phyloP scores from a whole-genome alignment of 1,140 invertebrate genomes.

The Philaenus spumarius region DNA sequence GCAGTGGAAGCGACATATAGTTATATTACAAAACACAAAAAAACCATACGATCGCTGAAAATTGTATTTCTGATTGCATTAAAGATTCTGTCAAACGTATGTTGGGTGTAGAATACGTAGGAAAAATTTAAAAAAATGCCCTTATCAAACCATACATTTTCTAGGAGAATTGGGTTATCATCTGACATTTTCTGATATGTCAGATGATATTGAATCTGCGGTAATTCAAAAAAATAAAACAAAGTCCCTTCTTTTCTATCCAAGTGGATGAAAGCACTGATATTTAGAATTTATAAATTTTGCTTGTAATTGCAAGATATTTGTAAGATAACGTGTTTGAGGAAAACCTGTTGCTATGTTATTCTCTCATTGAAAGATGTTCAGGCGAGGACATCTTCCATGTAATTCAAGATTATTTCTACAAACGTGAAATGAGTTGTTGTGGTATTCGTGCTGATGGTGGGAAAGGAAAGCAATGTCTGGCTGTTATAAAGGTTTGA shows the following conservation, averaged over 20 bases:
- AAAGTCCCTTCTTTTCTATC: too few relatives aligned
- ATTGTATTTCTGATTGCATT: neutral
- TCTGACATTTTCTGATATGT: slow-evolving; percentile 14
- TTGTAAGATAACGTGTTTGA: too few relatives aligned
- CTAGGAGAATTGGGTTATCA: neutral
- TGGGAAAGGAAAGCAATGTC: too few relatives aligned
- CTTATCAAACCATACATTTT: slow-evolving; percentile 1
- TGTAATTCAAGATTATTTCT: slow-evolving; percentile 5
- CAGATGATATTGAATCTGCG: too few relatives aligned
- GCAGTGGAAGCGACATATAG: neutral
- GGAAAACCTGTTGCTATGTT: too few relatives aligned
- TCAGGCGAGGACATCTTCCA: too few relatives aligned
- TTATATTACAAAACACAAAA: neutral
- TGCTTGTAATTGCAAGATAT: slow-evolving; percentile 19
- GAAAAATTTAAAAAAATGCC: neutral
- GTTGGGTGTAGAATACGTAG: neutral
- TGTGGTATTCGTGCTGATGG: too few relatives aligned
- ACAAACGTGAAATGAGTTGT: too few relatives aligned
- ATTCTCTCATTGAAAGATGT: too few relatives aligned
- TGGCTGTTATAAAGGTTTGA: too few relatives aligned
- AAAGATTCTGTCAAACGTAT: neutral
- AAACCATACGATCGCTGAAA: slow-evolving; percentile 3
- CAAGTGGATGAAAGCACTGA: too few relatives aligned
- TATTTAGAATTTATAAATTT: too few relatives aligned
- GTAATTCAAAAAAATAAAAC: slow-evolving; percentile 13